These are phyloP conservation scores for Drosophila repleta DNA, from an alignment of 1,140 invertebrate species.

Conservation along the genomic window DNA sequence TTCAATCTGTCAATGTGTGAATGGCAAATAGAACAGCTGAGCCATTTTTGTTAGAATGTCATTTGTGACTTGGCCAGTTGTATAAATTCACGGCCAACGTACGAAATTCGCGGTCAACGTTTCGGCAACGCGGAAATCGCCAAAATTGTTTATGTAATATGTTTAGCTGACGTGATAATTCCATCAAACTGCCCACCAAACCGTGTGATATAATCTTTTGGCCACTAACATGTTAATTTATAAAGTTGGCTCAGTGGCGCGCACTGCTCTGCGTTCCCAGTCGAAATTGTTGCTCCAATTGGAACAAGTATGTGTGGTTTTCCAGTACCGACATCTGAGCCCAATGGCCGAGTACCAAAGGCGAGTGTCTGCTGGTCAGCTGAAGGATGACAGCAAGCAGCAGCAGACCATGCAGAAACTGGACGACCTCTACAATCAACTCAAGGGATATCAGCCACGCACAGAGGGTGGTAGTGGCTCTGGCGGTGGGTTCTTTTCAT, in stretches of 20 bases:
- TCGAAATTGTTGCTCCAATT: conserved; percentile 41
- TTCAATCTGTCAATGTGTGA: conserved; percentile 1
- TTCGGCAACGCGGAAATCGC: conserved; percentile 46
- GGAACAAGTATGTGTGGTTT: background rate
- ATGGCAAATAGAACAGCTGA: conserved; percentile 36
- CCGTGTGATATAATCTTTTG: conserved; percentile 25
- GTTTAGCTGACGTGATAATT: conserved; percentile 56
- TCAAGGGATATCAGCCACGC: conserved; percentile 87
- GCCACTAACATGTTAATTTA: conserved; percentile 44
- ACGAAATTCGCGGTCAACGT: conserved; percentile 61
- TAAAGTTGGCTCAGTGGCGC: conserved; percentile 36
- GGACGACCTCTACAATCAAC: conserved; percentile 88
- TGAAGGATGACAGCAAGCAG: conserved; percentile 90
- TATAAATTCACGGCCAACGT: conserved; percentile 53
- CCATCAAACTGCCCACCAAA: conserved; percentile 9
- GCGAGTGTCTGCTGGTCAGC: conserved; percentile 87
- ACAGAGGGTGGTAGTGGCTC: conserved; percentile 67
- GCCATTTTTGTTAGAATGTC: conserved; percentile 22
- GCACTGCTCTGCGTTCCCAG: conserved; percentile 18
- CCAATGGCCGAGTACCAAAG: conserved; percentile 85
- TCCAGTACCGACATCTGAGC: conserved; percentile 59
- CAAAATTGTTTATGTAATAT: conserved; percentile 61
- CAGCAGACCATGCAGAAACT: conserved; percentile 87
- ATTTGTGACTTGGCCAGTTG: conserved; percentile 23
- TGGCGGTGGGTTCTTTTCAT: conserved; percentile 84